Evolutionary conservation across 2,797 vertebrate genomes (phyloP).

Genomic region (Pristis pectinata): DNA sequence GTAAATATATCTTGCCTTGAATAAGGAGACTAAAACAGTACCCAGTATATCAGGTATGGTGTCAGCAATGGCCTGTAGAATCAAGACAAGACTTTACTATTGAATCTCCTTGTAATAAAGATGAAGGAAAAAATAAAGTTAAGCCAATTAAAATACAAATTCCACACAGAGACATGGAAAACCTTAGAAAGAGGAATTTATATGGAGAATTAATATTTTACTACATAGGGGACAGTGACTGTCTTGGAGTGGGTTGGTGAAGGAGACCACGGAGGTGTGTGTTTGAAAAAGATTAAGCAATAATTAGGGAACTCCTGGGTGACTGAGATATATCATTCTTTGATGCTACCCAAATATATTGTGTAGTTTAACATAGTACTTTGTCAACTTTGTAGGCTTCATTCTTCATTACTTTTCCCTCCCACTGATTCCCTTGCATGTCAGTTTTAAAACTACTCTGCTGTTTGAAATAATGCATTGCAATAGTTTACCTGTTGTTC

Average conservation of each 20-base stretch:
- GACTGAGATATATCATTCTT: neutral
- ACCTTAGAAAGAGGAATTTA: neutral
- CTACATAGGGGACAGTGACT: neutral
- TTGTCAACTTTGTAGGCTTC: neutral
- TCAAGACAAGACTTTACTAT: too few relatives aligned
- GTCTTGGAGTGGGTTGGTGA: neutral
- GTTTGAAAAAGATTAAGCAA: neutral
- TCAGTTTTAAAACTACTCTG: neutral
- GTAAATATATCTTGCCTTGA: too few relatives aligned
- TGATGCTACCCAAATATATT: neutral
- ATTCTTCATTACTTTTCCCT: neutral
- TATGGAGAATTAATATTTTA: neutral
- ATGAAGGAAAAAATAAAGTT: neutral
- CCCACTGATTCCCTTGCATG: neutral
- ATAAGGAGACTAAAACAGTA: too few relatives aligned
- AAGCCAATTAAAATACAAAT: neutral
- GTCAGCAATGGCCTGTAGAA: too few relatives aligned
- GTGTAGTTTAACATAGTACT: neutral
- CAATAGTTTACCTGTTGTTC: neutral
- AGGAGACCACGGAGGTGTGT: neutral
- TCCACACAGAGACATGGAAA: neutral
- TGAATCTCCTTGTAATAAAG: too few relatives aligned
- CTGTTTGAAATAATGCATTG: neutral
- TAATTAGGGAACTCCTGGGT: neutral
- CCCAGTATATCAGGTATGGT: too few relatives aligned